These are phyloP conservation scores for Paraplagusia blochii DNA, from an alignment of 2,113 vertebrate genomes.

Conservation along the genomic window DNA sequence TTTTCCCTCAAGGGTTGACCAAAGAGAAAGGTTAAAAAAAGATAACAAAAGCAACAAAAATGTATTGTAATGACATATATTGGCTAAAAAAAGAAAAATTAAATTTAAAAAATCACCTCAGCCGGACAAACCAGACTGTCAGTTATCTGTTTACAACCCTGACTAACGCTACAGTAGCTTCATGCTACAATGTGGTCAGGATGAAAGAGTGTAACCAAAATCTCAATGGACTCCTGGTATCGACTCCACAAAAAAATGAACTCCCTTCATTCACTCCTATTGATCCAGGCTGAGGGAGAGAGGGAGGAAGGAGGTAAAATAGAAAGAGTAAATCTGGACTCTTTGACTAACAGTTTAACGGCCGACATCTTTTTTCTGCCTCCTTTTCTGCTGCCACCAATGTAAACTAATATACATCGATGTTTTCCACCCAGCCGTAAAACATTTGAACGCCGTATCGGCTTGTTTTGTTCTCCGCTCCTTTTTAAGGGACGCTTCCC, in stretches of 20 bases:
- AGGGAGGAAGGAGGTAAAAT: slow-evolving; percentile 41
- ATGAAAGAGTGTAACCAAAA: slow-evolving; percentile 52
- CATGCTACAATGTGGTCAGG: slow-evolving; percentile 39
- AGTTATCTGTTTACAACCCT: too few relatives aligned
- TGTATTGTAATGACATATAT: too few relatives aligned
- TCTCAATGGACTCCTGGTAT: slow-evolving; percentile 60
- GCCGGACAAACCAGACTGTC: too few relatives aligned
- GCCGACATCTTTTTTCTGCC: slow-evolving; percentile 50
- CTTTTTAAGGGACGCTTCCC: slow-evolving; percentile 61
- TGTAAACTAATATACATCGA: slow-evolving; percentile 73
- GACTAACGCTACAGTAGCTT: too few relatives aligned
- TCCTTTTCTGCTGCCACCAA: slow-evolving; percentile 25
- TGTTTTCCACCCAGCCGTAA: slow-evolving; percentile 70
- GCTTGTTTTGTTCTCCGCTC: slow-evolving; percentile 63
- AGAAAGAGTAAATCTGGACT: slow-evolving; percentile 74
- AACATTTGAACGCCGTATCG: slow-evolving; percentile 64
- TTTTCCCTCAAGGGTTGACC: slow-evolving; percentile 13
- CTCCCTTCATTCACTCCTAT: slow-evolving; percentile 68
- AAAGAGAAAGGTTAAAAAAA: too few relatives aligned
- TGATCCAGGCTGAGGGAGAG: slow-evolving; percentile 72
- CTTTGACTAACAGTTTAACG: slow-evolving; percentile 73
- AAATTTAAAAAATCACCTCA: too few relatives aligned
- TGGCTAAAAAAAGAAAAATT: too few relatives aligned
- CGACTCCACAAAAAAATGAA: slow-evolving; percentile 75
- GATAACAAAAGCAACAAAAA: too few relatives aligned